Conservation (phyloP, 2,113 vertebrate species). For the Centrocercus urophasianus region DNA sequence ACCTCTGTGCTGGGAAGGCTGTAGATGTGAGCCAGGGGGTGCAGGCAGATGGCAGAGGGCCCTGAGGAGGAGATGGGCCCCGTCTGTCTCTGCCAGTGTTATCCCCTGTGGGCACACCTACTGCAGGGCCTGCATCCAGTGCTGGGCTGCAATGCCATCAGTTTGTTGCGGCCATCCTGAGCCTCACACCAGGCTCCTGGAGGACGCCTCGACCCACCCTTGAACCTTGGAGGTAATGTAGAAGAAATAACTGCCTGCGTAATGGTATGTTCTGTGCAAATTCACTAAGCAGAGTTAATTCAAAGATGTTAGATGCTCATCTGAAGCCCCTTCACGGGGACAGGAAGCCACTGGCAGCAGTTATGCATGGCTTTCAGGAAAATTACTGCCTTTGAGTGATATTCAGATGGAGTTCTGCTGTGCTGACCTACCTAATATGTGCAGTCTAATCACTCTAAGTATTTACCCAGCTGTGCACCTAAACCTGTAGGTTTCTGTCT, state of each 20-base stretch:
- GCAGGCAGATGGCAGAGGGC: no score
- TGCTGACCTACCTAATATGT: no score
- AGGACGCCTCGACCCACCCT: no score
- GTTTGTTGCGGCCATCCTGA: no score
- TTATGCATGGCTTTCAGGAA: background rate
- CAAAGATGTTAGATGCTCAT: background rate
- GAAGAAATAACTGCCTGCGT: background rate
- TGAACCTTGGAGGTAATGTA: background rate
- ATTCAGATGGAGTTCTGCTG: background rate
- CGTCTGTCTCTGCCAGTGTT: no score
- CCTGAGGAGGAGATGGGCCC: no score
- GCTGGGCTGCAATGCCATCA: no score
- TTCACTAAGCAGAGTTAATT: background rate
- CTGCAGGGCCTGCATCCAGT: no score
- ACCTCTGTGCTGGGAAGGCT: no score
- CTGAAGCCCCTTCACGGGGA: background rate
- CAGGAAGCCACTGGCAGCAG: background rate
- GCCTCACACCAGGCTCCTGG: no score
- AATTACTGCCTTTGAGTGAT: background rate
- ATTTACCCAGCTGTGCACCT: background rate
- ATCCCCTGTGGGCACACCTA: no score
- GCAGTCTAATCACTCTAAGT: background rate
- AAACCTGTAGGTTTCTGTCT: background rate
- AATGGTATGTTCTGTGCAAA: background rate
- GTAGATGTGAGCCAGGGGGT: no score